Evolutionary conservation across 2,113 vertebrate species (phyloP), one percentile per base, ranked within the genome.

Genomic region (Eleginops maclovinus): DNA sequence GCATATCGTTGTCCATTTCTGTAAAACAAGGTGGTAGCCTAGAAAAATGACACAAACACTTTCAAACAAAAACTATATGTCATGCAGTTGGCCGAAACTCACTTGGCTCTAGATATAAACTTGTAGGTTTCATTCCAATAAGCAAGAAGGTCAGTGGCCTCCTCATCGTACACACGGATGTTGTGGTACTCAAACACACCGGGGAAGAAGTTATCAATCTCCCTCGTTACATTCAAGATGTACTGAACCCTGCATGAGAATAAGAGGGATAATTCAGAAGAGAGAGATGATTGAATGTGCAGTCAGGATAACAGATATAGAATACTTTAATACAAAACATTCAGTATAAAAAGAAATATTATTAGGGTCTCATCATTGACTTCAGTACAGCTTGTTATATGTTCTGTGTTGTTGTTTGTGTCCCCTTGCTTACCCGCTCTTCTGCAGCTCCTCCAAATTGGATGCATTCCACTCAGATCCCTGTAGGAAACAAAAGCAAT

Each of bases 51-150:
- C n/a, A n/a, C n/a, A n/a, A n/a, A n/a, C n/a, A n/a, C n/a, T n/a
- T n/a, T 22, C n/a, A 60, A 36, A 58, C 16, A 41, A 67, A 65
- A 19, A 56, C 4, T 2, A 17, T 1, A 66, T 11, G 66, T 60
- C 15, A 62, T 4, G 40, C 9, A 58, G n/a, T 11, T 1, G 21
- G 67, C 13, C 53, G 21, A 56, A 58, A 89, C 97, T 94, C 89
- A 99, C 98, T 98, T 99, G 87, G 98, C 98, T 93, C 98, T 97
- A 72, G 98, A 97, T 94, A 99, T 99, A 93, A 99, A 99, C 93
- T 98, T 99, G 92, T 96, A 99, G 50, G 98, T 98, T 66, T 99
- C 98, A 43, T 99, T 99, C 98, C 98, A 99, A 82, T 98, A 98
- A 47, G 97, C 97, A 77, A 99, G 93, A 68, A 99, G 96, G 90